Evolutionary conservation across 1,140 invertebrate genomes (phyloP).

Genomic region (Batillaria attramentaria): DNA sequence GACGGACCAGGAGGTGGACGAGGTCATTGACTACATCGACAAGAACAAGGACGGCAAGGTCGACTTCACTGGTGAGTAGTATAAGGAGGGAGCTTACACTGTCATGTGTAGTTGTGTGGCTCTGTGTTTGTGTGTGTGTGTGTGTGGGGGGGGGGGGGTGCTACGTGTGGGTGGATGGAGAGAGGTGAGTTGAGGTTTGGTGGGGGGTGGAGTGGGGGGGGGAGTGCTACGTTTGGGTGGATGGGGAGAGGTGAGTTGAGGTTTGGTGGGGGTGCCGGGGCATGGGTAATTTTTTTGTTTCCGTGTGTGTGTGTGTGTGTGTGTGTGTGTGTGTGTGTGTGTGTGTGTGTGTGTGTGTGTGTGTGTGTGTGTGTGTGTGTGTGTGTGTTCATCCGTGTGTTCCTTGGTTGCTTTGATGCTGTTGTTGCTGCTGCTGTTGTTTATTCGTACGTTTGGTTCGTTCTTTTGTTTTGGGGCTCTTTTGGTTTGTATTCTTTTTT

Average conservation of each 20-base stretch:
- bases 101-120: not conserved
- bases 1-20: slow-evolving; percentile 45
- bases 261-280: not conserved
- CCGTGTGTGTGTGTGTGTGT: slow-evolving; percentile 17
- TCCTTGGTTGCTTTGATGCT: not conserved
- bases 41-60: slow-evolving; percentile 47
- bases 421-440: too few relatives aligned
- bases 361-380: not conserved
- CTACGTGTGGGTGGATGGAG: too few relatives aligned
- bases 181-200: too few relatives aligned
- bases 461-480: too few relatives aligned
- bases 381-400: not conserved
- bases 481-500: too few relatives aligned
- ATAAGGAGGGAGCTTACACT: not conserved
- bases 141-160: not conserved
- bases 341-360: not conserved
- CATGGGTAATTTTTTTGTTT: not conserved
- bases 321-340: not conserved
- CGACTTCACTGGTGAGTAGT: slow-evolving; percentile 40
- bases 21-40: slow-evolving; percentile 45
- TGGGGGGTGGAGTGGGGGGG: not conserved
- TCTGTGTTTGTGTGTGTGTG: not conserved
- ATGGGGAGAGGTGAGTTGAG: not conserved
- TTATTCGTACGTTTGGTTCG: too few relatives aligned
- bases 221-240: not conserved